Base-by-base conservation (phyloP, 1,140 invertebrate species). In the Globodera ellingtonae region DNA sequence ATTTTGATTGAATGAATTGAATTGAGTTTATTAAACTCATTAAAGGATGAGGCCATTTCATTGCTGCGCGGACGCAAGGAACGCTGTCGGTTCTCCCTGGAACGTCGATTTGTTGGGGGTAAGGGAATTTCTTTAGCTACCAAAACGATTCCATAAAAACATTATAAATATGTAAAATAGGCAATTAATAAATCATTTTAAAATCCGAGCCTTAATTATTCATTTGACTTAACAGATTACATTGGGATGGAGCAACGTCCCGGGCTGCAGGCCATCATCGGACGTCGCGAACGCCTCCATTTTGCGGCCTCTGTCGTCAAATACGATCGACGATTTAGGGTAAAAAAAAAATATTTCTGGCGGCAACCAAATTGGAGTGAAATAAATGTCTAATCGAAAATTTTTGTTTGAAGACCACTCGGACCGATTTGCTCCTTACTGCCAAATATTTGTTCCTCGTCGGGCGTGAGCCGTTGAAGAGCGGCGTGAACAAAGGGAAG, bases 61-160 rank as follows among this genome's bases (percentile, higher is more conserved):
- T 90, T 94, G 44, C 88, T 94, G 15, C 92, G 91, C 86, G 92
- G 92, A 71, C 92, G 92, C 84, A 94, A 94, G 86, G 92, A 94
- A 86, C 89, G 93, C 15, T 90, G 93, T 80, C 88, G 91, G 8
- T 91, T 90, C 84, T 94, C 93, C 82, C 80, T 94, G 1, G 93
- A 94, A 87, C 90, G 93, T 82, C 93, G 93, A 87, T 94, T 94
- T 90, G 91, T 92, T 35, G 93, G 93, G 9, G 93, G 94, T 89
- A n/a, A 52, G 59, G n/a, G 46, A 48, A 35, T 2, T 35, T 35
- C 35, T 35, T 35, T 35, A 0, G 35, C 35, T 35, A 35, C 35
- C 35, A 35, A 35, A 35, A 35, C 35, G 1, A 35, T 35, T 35
- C 35, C 35, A 35, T 35, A 35, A 35, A 35, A 35, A 35, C 35